phyloP scores from a whole-genome alignment of 2,113 vertebrate genomes.

The Papio anubis region DNA sequence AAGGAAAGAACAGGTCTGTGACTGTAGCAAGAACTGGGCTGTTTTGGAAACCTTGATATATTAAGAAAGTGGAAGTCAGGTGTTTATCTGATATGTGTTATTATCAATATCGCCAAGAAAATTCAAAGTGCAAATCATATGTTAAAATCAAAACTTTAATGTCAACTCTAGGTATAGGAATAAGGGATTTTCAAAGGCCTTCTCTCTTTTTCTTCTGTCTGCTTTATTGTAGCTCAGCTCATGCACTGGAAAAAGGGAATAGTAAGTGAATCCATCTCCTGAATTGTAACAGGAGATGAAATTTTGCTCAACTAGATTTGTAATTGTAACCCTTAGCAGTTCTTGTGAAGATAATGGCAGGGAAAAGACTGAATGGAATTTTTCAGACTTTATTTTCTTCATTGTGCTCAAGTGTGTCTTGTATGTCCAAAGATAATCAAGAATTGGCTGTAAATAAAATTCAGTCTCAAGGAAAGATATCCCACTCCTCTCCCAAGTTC shows the following conservation, averaged over 20 bases:
- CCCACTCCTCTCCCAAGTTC: neutral
- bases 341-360: neutral
- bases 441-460: conserved; percentile 45
- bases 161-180: neutral
- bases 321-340: neutral
- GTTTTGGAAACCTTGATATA: neutral
- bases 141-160: neutral
- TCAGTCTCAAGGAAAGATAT: conserved; percentile 50
- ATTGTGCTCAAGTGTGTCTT: neutral
- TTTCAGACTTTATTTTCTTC: neutral
- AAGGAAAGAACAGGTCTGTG: neutral
- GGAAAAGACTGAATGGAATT: neutral
- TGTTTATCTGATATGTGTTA: neutral
- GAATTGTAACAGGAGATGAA: neutral
- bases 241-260: neutral
- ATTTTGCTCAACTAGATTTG: neutral
- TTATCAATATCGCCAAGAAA: neutral
- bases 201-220: neutral
- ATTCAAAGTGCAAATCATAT: neutral
- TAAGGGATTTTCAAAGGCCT: neutral
- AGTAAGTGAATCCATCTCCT: no score
- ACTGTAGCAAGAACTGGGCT: neutral
- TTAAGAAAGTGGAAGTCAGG: neutral
- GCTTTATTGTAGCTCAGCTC: neutral
- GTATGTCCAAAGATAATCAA: neutral